phyloP scores from a whole-genome alignment of 2,888 invertebrate genomes.

The Morpho achilles region DNA sequence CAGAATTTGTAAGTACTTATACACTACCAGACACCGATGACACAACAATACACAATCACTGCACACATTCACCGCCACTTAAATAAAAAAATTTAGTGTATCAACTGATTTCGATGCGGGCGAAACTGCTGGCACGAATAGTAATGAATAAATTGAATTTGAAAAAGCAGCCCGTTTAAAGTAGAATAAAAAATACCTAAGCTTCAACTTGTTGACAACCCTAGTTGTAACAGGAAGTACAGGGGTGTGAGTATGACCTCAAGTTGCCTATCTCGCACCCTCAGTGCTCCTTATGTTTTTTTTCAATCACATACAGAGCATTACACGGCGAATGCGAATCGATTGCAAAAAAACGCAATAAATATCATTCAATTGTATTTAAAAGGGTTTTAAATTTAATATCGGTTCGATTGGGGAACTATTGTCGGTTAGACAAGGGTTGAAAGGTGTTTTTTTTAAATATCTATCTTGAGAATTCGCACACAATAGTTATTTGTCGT shows the following conservation, averaged over 20 bases:
- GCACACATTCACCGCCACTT: too few relatives aligned
- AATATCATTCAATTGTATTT: conserved; percentile 76
- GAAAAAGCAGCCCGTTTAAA: too few relatives aligned
- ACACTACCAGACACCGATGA: too few relatives aligned
- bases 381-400: conserved; percentile 76
- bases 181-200: too few relatives aligned
- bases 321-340: conserved; percentile 53
- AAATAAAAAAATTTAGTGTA: too few relatives aligned
- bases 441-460: conserved; percentile 37
- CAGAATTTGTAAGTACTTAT: too few relatives aligned
- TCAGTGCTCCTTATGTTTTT: conserved; percentile 42
- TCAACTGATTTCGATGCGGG: too few relatives aligned
- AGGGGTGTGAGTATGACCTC: conserved; percentile 78
- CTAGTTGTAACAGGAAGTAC: conserved; percentile 60
- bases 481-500: conserved; percentile 33
- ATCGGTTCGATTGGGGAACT: conserved; percentile 62
- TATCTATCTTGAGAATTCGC: conserved; percentile 38
- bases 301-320: conserved; percentile 55
- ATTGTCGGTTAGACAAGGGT: conserved; percentile 47
- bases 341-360: conserved; percentile 68
- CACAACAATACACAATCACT: too few relatives aligned
- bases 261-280: conserved; percentile 72
- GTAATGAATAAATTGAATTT: too few relatives aligned
- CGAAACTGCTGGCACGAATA: too few relatives aligned
- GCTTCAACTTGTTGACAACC: conserved; percentile 49